These are phyloP conservation scores for Zaprionus lachaisei DNA, from an alignment of 1,140 invertebrate species.

Conservation along the genomic window DNA sequence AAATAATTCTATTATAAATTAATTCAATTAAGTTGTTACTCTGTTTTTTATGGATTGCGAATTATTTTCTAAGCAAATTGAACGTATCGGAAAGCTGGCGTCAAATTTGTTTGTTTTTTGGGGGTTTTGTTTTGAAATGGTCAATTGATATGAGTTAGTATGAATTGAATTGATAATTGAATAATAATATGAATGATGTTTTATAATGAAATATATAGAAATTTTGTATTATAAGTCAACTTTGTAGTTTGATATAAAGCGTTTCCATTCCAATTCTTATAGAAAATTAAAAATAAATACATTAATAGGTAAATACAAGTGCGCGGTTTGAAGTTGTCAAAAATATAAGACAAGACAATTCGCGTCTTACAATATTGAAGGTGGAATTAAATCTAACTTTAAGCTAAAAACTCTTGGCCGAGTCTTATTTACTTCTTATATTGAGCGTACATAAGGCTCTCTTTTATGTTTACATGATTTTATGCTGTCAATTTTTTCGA, in stretches of 20 bases:
- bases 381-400: too few species aligned
- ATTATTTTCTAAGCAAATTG: slow-evolving; percentile 22
- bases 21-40: slow-evolving; percentile 60
- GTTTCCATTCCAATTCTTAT: not conserved
- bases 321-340: too few species aligned
- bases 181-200: not conserved
- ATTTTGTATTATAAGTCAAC: too few species aligned
- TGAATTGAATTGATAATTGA: not conserved
- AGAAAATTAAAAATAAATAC: not conserved
- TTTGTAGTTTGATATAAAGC: not conserved
- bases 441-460: too few species aligned
- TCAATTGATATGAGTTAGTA: too few species aligned
- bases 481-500: too few species aligned
- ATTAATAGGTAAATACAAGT: not conserved
- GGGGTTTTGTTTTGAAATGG: not conserved
- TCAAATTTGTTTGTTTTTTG: slow-evolving; percentile 32
- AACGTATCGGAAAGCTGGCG: slow-evolving; percentile 7
- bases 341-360: too few species aligned
- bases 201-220: not conserved
- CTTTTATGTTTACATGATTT: too few species aligned
- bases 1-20: not conserved
- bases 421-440: too few species aligned
- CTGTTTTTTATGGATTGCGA: slow-evolving; percentile 38
- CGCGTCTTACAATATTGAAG: too few species aligned
- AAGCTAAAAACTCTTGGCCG: too few species aligned